Base-by-base conservation (phyloP, 2,888 invertebrate species). In the Drosophila neonasuta region DNA sequence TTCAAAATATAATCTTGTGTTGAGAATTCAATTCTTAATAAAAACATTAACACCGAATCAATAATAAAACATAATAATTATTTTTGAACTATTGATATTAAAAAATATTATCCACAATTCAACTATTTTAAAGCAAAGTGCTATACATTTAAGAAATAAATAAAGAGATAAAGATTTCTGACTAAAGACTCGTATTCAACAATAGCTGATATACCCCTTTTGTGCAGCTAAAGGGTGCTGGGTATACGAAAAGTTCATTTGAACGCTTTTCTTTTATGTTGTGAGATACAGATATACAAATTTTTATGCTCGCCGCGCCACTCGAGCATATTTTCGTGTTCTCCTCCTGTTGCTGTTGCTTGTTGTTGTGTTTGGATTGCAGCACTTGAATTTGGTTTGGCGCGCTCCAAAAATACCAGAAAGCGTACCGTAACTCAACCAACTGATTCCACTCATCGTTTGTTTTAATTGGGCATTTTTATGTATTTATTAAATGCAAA, bases 191-290 rank as follows among this genome's bases (percentile, higher is more conserved):
- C 1, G 24, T 30, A 46, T 11, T 4, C 24, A 30, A 30, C 6
- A 10, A 13, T 8, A 20, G 1, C 24, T 24, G 24, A 17, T 39
- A 50, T 54, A 46, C 54, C 66, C 49, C 13, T 7, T 20, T 41
- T 11, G 3, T 8, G 0, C 15, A 2, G 1, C 29, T 9, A 50
- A 55, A 45, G 48, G 24, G 20, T 58, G 34, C 34, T 44, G 57
- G 44, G 60, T 59, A 51, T 52, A 39, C 44, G 51, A 72, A 81
- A 81, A 81, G 87, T 81, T 84, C 71, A 81, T 86, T 86, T 83
- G 71, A 86, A 86, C 78, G 81, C 81, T 84, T 86, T 84, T 84
- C 81, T 78, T 86, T 81, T 78, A 76, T 75, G 71, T 71, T 70
- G 32, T 45, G 55, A 57, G 67, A 57, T 63, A 58, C 76, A 85